These are phyloP conservation scores for Allacma fusca DNA, from an alignment of 2,888 invertebrate genomes.

Conservation along the genomic window DNA sequence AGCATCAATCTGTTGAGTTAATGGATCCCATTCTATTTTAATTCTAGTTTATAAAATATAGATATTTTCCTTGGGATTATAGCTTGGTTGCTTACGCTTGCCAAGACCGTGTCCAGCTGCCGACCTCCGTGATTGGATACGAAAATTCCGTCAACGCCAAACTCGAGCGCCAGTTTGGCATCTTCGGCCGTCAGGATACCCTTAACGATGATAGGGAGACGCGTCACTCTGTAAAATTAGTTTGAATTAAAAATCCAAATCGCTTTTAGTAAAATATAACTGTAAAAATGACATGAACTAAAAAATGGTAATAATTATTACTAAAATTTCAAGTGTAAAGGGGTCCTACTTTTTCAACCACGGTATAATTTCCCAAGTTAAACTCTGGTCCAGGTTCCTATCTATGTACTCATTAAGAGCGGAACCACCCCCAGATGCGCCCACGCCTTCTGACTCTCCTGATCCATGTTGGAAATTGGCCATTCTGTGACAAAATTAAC, in stretches of 20 bases:
- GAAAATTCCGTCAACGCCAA: constrained; percentile 80
- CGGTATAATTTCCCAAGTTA: constrained; percentile 84
- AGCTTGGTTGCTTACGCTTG: constrained; percentile 74
- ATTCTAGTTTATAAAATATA: no score
- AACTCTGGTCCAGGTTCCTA: constrained; percentile 77
- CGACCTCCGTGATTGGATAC: constrained; percentile 95
- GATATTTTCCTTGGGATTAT: no score
- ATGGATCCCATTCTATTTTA: no score
- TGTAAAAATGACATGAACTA: background rate
- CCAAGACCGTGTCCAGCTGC: constrained; percentile 85
- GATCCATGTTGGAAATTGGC: constrained; percentile 77
- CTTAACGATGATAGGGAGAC: constrained; percentile 83
- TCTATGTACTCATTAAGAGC: constrained; percentile 81
- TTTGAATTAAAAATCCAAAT: no score
- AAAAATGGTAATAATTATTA: no score
- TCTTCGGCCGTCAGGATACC: constrained; percentile 88
- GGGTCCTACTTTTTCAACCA: constrained; percentile 77
- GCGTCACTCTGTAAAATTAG: constrained; percentile 74
- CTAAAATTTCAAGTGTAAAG: no score
- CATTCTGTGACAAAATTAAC: constrained; percentile 67
- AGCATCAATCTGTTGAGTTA: constrained; percentile 76
- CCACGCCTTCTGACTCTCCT: constrained; percentile 58
- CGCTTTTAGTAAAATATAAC: no score
- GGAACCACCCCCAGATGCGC: constrained; percentile 67
- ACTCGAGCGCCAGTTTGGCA: constrained; percentile 76